phyloP scores from a whole-genome alignment of 2,888 invertebrate genomes.

The Balanococcus diminutus region DNA sequence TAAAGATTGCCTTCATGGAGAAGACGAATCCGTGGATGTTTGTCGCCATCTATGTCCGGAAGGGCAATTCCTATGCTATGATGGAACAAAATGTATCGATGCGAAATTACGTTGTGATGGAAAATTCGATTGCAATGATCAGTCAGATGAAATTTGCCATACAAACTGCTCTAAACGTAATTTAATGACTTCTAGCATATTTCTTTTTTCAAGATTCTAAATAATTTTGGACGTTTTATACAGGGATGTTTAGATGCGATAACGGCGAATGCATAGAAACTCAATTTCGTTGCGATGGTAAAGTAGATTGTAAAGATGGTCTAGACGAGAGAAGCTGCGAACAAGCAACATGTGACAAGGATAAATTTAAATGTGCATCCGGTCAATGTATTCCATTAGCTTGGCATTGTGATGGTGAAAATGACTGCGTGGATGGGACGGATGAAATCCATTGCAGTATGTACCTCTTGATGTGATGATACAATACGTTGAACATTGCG shows the following conservation, averaged over 20 bases:
- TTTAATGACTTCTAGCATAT: not conserved
- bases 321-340: conserved; percentile 61
- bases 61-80: conserved; percentile 64
- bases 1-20: conserved; percentile 65
- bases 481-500: not conserved
- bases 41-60: conserved; percentile 57
- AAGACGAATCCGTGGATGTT: conserved; percentile 67
- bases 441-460: conserved; percentile 64
- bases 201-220: not conserved
- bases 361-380: conserved; percentile 59
- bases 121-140: conserved; percentile 63
- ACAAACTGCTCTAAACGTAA: conserved; percentile 62
- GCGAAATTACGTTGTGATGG: conserved; percentile 65
- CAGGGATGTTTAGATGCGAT: conserved; percentile 68
- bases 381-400: conserved; percentile 62
- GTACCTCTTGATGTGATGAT: not conserved
- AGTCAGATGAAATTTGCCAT: conserved; percentile 62
- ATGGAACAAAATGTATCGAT: conserved; percentile 65
- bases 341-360: conserved; percentile 45
- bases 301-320: conserved; percentile 70
- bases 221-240: not conserved
- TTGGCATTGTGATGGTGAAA: conserved; percentile 63
- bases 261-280: conserved; percentile 72
- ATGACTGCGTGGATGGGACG: conserved; percentile 61
- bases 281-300: conserved; percentile 64